Percentiles rank a stretch among this genome's conserved stretches.
Conservation (phyloP, 2,797 vertebrate genomes). For the Falco columbarius region DNA sequence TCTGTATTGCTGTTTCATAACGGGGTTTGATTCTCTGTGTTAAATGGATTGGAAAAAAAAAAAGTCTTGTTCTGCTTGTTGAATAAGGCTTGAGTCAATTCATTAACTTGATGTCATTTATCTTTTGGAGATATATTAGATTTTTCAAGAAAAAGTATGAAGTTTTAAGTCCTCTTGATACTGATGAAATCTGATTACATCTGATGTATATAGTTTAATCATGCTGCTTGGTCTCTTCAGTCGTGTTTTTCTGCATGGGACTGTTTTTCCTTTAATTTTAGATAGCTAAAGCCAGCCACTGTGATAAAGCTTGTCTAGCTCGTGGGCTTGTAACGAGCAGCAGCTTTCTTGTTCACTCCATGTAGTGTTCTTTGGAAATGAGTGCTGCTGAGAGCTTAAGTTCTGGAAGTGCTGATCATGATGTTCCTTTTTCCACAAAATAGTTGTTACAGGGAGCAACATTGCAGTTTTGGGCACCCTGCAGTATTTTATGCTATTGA, state of each 20-base stretch:
- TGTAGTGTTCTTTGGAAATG: background rate
- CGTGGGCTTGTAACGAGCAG: background rate
- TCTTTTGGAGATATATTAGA: background rate
- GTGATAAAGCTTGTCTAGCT: background rate
- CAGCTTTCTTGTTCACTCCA: background rate
- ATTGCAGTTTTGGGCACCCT: background rate
- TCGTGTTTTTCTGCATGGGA: background rate
- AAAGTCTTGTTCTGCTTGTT: background rate
- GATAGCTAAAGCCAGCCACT: background rate
- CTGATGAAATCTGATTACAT: background rate
- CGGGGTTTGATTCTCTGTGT: background rate
- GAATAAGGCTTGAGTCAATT: background rate
- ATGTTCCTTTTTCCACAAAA: background rate
- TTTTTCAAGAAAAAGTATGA: background rate
- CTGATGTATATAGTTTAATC: background rate
- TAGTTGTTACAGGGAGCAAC: background rate
- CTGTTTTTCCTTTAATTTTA: constrained; percentile 2
- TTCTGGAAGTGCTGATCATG: background rate
- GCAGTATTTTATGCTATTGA: background rate
- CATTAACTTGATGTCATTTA: background rate
- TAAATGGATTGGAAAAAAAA: background rate
- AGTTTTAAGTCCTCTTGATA: background rate
- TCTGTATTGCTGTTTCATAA: background rate
- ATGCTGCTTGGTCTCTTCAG: background rate
- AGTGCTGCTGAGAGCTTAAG: background rate